These are phyloP conservation scores for Acronicta aceris DNA, from an alignment of 2,888 invertebrate species.

Conservation along the genomic window DNA sequence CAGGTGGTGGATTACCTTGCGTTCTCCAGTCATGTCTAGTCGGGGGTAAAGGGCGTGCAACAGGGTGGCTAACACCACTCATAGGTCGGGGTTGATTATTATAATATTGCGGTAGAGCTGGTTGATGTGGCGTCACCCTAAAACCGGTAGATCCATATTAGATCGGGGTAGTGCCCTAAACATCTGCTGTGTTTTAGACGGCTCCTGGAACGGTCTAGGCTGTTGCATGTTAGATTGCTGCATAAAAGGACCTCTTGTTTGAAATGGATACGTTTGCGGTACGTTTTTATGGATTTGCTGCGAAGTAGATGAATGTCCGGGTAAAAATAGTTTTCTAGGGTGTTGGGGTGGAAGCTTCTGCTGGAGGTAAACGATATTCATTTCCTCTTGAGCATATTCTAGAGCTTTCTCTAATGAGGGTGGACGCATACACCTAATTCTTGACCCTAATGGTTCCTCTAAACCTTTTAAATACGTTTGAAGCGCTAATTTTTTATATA, in stretches of 20 bases:
- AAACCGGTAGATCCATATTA: not conserved
- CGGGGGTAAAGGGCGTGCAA: not conserved
- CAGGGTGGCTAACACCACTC: conserved; percentile 1
- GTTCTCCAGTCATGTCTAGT: too few relatives aligned
- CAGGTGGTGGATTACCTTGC: not conserved
- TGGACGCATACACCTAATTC: conserved; percentile 1
- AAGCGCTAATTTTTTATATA: not conserved
- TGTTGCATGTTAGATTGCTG: not conserved
- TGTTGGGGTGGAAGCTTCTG: not conserved
- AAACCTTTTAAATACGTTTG: not conserved
- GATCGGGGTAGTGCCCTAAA: not conserved
- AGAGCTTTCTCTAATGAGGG: not conserved
- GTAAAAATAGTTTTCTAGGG: too few relatives aligned
- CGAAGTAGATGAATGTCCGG: too few relatives aligned
- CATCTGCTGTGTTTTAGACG: not conserved
- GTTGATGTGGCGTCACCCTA: not conserved
- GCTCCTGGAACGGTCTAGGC: not conserved
- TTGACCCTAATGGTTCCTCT: not conserved
- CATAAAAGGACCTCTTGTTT: not conserved
- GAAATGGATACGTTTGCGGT: not conserved
- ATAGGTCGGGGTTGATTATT: not conserved
- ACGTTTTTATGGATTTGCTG: too few relatives aligned
- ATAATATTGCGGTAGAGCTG: not conserved
- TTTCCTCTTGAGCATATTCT: not conserved
- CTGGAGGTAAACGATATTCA: not conserved